A percentile compares a stretch with the other conserved stretches of the same genome.
Conservation (phyloP, 2,888 invertebrate genomes). For the Cheilosia impressa region DNA sequence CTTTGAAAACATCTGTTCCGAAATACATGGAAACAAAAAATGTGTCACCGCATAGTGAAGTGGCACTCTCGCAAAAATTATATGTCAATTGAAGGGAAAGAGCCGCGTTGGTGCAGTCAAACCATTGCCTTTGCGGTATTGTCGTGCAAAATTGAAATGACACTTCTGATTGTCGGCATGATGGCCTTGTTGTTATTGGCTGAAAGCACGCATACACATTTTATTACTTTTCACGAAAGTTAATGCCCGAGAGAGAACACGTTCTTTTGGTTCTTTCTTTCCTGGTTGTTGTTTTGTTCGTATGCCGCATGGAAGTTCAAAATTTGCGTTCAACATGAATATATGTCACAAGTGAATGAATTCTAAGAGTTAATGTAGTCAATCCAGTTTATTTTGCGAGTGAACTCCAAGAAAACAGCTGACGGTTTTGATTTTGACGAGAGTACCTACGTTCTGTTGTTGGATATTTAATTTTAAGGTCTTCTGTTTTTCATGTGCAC, state of each 20-base stretch:
- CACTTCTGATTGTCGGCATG: constrained; percentile 35
- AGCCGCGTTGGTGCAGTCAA: constrained; percentile 22
- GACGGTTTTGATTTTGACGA: neutral
- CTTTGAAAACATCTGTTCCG: constrained; percentile 62
- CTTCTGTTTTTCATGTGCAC: no score
- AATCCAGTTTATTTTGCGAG: neutral
- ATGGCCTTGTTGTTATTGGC: constrained; percentile 44
- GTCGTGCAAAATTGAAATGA: constrained; percentile 31
- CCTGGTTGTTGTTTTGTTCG: constrained; percentile 4
- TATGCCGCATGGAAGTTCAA: no score
- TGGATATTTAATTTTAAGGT: no score
- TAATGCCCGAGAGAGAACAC: neutral
- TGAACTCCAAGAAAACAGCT: neutral
- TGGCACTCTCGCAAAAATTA: constrained; percentile 38
- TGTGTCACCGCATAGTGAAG: constrained; percentile 43
- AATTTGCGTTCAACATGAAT: neutral
- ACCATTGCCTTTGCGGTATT: neutral
- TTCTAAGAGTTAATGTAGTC: neutral
- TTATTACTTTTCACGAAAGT: neutral
- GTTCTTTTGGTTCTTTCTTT: neutral
- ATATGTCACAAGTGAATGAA: neutral
- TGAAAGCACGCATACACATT: constrained; percentile 34
- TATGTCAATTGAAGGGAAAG: constrained; percentile 47
- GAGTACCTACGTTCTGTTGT: no score
- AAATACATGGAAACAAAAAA: neutral